phyloP scores from a whole-genome alignment of 1,140 invertebrate genomes.

The Colletes gigas region DNA sequence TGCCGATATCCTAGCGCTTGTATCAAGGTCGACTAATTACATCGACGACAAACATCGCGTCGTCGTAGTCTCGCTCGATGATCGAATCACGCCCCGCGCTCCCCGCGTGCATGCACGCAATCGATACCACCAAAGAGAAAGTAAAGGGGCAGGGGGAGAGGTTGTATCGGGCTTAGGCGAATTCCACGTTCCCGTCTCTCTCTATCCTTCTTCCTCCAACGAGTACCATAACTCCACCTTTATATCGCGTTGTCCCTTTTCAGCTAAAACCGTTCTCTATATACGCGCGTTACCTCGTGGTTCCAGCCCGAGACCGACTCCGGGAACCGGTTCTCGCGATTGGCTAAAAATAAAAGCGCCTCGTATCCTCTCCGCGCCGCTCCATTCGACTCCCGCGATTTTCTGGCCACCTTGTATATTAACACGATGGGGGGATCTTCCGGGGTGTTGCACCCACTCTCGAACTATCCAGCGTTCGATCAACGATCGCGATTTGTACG shows the following conservation, averaged over 20 bases:
- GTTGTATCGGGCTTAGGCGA: constrained; percentile 52
- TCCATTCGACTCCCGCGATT: constrained; percentile 34
- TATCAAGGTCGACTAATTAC: constrained; percentile 23
- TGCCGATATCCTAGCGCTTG: not conserved
- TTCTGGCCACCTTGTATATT: constrained; percentile 16
- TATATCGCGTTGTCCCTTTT: constrained; percentile 36
- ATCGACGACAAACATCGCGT: constrained; percentile 17
- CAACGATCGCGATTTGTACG: constrained; percentile 26
- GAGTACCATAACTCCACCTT: constrained; percentile 5
- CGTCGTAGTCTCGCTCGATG: constrained; percentile 29
- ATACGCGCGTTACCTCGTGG: constrained; percentile 58
- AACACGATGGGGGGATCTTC: constrained; percentile 2
- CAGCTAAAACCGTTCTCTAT: constrained; percentile 49
- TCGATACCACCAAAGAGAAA: constrained; percentile 51
- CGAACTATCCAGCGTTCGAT: constrained; percentile 8
- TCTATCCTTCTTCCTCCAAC: constrained; percentile 19
- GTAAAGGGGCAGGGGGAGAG: not conserved
- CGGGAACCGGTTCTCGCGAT: constrained; percentile 73
- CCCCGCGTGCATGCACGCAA: constrained; percentile 52
- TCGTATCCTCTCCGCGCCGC: constrained; percentile 33
- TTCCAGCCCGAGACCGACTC: constrained; percentile 29
- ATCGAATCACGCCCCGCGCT: no score
- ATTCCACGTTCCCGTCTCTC: constrained; percentile 57
- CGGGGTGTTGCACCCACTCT: not conserved
- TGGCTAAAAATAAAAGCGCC: constrained; percentile 69